Evolutionary conservation across 53 echinoderm and acorn worm genomes (phyloP).

Genomic region (Astropecten irregularis): DNA sequence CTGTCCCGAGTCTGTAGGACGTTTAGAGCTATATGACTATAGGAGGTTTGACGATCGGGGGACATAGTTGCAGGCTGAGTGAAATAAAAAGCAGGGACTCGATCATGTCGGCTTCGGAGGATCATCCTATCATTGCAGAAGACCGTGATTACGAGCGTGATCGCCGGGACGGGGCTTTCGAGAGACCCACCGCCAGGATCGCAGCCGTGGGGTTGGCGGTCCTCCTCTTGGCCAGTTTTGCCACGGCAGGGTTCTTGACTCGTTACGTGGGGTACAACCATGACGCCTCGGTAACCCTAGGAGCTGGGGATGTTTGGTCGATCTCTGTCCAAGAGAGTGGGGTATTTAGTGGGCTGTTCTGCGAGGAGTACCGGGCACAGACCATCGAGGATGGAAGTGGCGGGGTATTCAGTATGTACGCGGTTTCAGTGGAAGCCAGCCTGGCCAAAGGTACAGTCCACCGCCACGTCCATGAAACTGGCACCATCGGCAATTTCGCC

Average conservation of each 20-base stretch:
- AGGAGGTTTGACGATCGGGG: no score
- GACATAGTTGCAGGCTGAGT: no score
- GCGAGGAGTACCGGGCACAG: neutral
- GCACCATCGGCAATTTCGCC: neutral
- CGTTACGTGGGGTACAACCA: neutral
- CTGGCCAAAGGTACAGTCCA: neutral
- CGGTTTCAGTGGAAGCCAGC: neutral
- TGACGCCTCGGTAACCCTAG: neutral
- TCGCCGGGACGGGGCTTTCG: neutral
- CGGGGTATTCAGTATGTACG: conserved; percentile 5
- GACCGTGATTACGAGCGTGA: conserved; percentile 12
- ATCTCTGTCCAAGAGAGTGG: neutral
- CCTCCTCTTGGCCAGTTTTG: neutral
- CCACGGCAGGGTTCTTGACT: neutral
- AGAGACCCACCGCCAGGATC: neutral
- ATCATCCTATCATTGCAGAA: neutral
- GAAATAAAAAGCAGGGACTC: no score
- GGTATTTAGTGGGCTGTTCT: neutral
- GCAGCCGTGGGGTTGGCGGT: neutral
- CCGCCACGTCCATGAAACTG: neutral
- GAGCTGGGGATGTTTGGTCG: conserved; percentile 15
- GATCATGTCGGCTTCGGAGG: neutral
- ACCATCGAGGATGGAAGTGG: neutral
- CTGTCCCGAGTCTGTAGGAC: no score
- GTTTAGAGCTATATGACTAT: no score